Evolutionary conservation across 2,113 vertebrate species (phyloP).

Genomic region (Cololabis saira): DNA sequence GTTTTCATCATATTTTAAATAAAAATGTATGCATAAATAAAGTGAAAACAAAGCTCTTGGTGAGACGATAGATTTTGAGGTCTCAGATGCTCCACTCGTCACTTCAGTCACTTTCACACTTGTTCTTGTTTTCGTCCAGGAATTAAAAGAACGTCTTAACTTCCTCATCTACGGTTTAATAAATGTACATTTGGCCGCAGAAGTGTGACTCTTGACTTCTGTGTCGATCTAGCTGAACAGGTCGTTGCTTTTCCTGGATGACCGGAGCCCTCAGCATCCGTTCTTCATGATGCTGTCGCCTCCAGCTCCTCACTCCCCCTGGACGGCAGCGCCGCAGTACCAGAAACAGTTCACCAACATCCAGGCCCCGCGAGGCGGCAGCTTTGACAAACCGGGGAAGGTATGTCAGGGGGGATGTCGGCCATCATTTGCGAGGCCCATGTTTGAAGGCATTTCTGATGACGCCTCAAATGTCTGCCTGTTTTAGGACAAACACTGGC

Average conservation of each 20-base stretch:
- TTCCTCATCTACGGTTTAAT: too few relatives aligned
- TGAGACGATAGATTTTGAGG: too few relatives aligned
- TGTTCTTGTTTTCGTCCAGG: too few relatives aligned
- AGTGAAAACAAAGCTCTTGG: too few relatives aligned
- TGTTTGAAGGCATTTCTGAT: background rate
- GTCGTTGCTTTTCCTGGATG: conserved; percentile 78
- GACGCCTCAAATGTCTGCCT: background rate
- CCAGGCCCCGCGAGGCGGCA: conserved; percentile 82
- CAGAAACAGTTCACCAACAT: conserved; percentile 68
- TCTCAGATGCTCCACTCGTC: too few relatives aligned
- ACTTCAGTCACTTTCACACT: too few relatives aligned
- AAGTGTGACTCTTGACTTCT: background rate
- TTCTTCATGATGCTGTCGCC: conserved; percentile 85
- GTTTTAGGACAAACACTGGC: conserved; percentile 84
- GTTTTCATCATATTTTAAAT: too few relatives aligned
- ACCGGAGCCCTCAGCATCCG: conserved; percentile 68
- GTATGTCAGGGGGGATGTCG: conserved; percentile 34
- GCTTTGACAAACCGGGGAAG: conserved; percentile 81
- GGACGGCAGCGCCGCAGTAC: conserved; percentile 81
- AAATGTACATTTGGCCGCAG: background rate
- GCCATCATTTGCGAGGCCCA: background rate
- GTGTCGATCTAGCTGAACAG: conserved; percentile 68
- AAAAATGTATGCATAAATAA: too few relatives aligned
- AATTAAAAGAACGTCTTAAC: too few relatives aligned
- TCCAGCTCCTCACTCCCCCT: conserved; percentile 82